Base-by-base conservation (phyloP, 2,888 invertebrate species). In the Parapristionchus giblindavisi region DNA sequence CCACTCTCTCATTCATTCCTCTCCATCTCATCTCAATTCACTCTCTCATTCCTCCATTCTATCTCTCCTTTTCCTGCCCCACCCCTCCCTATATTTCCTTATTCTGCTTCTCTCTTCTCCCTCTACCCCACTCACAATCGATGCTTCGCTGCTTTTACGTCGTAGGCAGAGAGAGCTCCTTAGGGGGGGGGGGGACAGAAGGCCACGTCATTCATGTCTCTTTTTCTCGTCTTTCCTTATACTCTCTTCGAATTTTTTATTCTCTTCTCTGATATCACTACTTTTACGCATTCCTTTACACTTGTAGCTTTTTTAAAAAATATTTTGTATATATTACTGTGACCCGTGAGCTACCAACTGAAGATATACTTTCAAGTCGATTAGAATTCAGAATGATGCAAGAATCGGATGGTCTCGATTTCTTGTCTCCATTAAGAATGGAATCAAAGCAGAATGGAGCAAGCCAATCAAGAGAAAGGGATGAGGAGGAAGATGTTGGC, bases 391-490 rank as follows among this genome's bases (percentile, higher is more conserved):
- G n/a, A 4, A 71, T 71, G 70, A 71, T 71, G 70, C 4, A 71
- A 27, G 70, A 71, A 52, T 36, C 70, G 56, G 40, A 24, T 2
- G 70, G 56, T 27, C n/a, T 71, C 24, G 70, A 71, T 21, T 71
- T 54, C 27, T 40, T 71, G 29, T 36, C 51, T 24, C 68, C 68
- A 24, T 52, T 68, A 17, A 51, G 68, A 32, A 68, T 68, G 51
- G 51, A 68, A 34, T 21, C 51, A 1, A 14, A 32, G 0, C 32
- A 36, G 14, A 68, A 68, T 24, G 68, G 68, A 65, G 40, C 63
- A 52, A 68, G 21, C 36, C 36, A 52, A 52, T 68, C 51, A 56
- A 71, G 56, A 38, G 56, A 40, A 1, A 27, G 32, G 6, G 56
- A 38, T 34, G 70, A 56, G 21, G 70, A 56, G 38, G 54, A 54